Evolutionary conservation across 2,797 vertebrate species (phyloP), one percentile per base, ranked within the genome.

Genomic region (Buceros bicornis): DNA sequence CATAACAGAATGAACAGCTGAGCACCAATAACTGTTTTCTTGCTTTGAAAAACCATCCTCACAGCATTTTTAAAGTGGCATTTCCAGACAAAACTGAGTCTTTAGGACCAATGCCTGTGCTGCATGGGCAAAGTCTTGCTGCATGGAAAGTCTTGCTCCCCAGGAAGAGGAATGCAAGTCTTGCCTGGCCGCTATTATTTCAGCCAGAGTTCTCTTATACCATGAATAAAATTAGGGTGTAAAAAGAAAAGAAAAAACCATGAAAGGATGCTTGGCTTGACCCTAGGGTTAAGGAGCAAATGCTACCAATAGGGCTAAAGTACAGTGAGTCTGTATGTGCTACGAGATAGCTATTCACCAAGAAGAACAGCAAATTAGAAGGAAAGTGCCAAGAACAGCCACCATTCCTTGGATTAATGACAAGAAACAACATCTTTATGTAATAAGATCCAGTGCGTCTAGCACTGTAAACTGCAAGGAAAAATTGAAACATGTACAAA

Each of bases 351-450:
- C 87, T 92, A 50, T 79, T 94, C 92, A 91, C 80, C 42, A 80
- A 85, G 92, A 65, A 91, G 74, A 95, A 57, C 20, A 82, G 90
- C 74, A 91, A 81, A 94, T 95, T 94, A 95, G 54, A 79, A 85
- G 48, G 43, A 82, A 93, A 82, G 60, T 83, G 95, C 93, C 93
- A 96, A 91, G 83, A 93, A 93, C 89, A 96, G 94, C 72, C 91
- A 94, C 86, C 20, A 3, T 94, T 93, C 69, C 51, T 96, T 97
- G 96, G 89, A 97, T 91, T 95, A 96, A 96, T 94, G 93, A 96
- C 95, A 96, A 96, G 97, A 96, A 97, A 92, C 77, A 96, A 93
- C 82, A 83, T 95, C 87, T 96, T 95, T 93, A 94, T 96, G 80
- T 86, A 95, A 95, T 83, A 96, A 87, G 67, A 97, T 95, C 95